Conservation (phyloP, 1,140 invertebrate genomes). For the Babylonia areolata region DNA sequence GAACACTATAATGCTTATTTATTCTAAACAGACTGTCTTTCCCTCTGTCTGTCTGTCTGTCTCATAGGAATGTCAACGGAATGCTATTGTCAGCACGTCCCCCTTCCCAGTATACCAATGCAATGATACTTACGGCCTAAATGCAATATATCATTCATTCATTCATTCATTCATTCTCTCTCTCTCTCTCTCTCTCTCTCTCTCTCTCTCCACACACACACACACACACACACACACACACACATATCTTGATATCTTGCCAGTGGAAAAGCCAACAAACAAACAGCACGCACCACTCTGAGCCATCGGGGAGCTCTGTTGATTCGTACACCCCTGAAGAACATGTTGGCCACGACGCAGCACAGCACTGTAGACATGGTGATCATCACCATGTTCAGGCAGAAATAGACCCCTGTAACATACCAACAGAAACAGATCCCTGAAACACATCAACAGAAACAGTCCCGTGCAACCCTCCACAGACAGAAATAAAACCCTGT, state of each 20-base stretch:
- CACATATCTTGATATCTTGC: not conserved
- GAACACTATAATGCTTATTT: no score
- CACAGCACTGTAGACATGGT: constrained; percentile 75
- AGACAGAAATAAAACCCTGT: constrained; percentile 76
- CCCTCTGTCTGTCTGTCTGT: no score
- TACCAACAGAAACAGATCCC: not conserved
- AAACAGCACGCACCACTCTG: constrained; percentile 55
- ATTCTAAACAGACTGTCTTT: no score
- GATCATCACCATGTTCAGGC: constrained; percentile 76
- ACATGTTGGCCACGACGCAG: constrained; percentile 74
- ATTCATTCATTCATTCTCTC: no score
- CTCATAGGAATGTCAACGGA: no score
- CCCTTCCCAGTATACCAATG: no score
- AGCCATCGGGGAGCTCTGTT: constrained; percentile 67
- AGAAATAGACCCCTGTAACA: constrained; percentile 74
- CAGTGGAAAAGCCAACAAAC: not conserved
- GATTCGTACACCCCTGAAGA: constrained; percentile 67
- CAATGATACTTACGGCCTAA: no score
- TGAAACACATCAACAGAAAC: no score
- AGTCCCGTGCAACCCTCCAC: constrained; percentile 74
- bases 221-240: constrained; percentile 18
- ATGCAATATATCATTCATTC: no score
- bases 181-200: no score
- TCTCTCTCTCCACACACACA: no score
- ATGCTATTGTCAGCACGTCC: no score